Evolutionary conservation across 2,113 vertebrate species (phyloP).

Genomic region (Caracal caracal): DNA sequence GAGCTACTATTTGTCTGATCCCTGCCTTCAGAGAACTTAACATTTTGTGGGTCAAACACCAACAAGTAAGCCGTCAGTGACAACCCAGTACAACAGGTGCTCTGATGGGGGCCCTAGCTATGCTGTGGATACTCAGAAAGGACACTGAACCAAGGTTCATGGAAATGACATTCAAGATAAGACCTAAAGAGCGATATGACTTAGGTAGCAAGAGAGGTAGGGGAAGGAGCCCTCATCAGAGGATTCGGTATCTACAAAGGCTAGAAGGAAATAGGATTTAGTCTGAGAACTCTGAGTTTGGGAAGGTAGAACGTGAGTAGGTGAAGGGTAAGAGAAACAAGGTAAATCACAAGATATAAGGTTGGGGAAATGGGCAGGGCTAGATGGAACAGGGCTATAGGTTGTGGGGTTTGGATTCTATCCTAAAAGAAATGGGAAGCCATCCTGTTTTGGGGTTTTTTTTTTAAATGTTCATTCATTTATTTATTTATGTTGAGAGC

Average conservation of each 20-base stretch:
- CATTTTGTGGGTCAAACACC: neutral
- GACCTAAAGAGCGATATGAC: neutral
- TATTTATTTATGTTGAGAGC: no score
- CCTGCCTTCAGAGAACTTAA: neutral
- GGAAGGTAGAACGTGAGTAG: neutral
- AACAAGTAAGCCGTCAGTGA: neutral
- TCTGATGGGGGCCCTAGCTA: neutral
- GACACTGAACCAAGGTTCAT: neutral
- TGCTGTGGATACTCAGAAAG: neutral
- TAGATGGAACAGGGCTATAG: neutral
- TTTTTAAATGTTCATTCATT: no score
- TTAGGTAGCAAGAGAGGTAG: neutral
- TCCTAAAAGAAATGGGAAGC: constrained; percentile 21
- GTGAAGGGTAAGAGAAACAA: neutral
- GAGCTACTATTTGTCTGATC: neutral
- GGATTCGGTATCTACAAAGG: neutral
- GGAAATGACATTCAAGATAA: neutral
- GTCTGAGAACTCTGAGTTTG: neutral
- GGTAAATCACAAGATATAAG: neutral
- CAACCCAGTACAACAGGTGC: neutral
- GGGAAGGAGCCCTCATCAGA: neutral
- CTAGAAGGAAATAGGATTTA: neutral
- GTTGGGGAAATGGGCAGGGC: neutral
- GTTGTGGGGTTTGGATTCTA: neutral
- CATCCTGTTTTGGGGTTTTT: neutral